These are phyloP conservation scores for Rhinolophus sinicus DNA, from an alignment of 2,113 vertebrate genomes.

Conservation along the genomic window DNA sequence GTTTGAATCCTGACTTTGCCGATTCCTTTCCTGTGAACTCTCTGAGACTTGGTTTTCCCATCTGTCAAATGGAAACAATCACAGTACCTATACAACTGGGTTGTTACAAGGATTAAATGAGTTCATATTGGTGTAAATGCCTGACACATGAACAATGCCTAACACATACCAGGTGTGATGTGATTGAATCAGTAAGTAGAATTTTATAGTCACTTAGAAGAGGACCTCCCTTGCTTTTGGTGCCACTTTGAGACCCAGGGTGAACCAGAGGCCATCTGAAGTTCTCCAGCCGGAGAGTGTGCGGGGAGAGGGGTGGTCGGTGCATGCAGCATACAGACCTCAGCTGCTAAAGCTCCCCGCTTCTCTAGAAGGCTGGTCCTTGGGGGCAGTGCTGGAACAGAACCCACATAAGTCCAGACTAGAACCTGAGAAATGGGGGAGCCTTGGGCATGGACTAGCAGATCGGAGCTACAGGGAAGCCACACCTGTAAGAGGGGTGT, in stretches of 20 bases:
- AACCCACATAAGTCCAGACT: background rate
- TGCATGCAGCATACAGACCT: rapidly evolving
- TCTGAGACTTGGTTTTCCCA: background rate
- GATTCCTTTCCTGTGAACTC: background rate
- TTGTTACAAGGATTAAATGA: background rate
- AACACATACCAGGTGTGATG: rapidly evolving
- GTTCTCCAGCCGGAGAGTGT: background rate
- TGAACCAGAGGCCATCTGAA: background rate
- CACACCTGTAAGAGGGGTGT: background rate
- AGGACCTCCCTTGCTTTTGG: background rate
- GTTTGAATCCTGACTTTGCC: background rate
- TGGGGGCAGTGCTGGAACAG: background rate
- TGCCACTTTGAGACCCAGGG: background rate
- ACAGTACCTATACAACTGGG: background rate
- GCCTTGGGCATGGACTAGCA: background rate
- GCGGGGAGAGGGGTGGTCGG: too few relatives aligned
- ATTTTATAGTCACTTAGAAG: background rate
- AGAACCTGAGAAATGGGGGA: background rate
- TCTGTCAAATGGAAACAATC: background rate
- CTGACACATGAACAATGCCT: background rate
- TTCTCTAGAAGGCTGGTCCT: background rate
- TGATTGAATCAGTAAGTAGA: background rate
- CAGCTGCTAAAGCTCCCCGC: background rate
- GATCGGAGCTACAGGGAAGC: background rate
- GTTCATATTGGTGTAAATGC: too few relatives aligned